These are phyloP conservation scores for Myotis planiceps DNA, from an alignment of 2,797 vertebrate species.

Conservation along the genomic window DNA sequence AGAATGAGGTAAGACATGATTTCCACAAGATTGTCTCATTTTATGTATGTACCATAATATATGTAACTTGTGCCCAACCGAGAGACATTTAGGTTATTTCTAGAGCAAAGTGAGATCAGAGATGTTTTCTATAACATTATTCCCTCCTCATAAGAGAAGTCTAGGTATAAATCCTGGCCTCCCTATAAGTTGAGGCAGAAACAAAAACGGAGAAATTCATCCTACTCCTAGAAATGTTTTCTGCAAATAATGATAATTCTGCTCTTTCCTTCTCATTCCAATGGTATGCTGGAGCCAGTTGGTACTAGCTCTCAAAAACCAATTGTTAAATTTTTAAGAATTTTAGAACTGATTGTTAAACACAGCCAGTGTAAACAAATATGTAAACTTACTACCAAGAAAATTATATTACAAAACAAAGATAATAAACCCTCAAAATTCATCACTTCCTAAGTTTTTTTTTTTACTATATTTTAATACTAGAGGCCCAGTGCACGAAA, in stretches of 20 bases:
- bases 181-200: background rate
- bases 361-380: conserved; percentile 2
- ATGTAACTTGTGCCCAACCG: background rate
- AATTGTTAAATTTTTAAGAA: background rate
- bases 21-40: background rate
- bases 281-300: background rate
- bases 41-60: background rate
- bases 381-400: background rate
- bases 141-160: background rate
- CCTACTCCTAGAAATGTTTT: background rate
- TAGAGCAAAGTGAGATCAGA: background rate
- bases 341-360: background rate
- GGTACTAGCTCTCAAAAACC: background rate
- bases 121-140: background rate
- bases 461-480: background rate
- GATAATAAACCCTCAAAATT: background rate
- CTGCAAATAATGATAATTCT: background rate
- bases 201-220: background rate
- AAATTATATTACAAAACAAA: background rate
- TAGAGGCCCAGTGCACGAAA: too few relatives aligned
- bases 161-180: background rate
- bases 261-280: background rate
- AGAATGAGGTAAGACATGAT: conserved; percentile 30
- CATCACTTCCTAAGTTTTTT: background rate
- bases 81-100: background rate